Evolutionary conservation across 2,888 invertebrate genomes (phyloP).

Genomic region (Orchestes rusci): DNA sequence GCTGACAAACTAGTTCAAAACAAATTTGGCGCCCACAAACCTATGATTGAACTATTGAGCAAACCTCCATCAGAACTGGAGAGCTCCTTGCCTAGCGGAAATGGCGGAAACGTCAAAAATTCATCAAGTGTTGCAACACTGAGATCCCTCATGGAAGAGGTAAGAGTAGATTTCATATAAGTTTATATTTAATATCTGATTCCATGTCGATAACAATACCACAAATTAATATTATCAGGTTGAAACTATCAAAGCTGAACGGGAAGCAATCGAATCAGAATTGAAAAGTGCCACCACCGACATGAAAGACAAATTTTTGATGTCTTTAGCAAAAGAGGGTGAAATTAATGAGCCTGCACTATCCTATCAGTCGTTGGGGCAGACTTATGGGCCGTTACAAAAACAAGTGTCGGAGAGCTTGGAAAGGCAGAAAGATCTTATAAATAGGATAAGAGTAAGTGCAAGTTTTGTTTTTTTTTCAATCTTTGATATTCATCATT

Average conservation of each 20-base stretch:
- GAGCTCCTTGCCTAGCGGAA: constrained; percentile 60
- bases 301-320: constrained; percentile 74
- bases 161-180: constrained; percentile 31
- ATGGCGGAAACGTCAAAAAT: constrained; percentile 47
- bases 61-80: constrained; percentile 62
- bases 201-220: too few species aligned
- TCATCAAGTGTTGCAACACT: constrained; percentile 60
- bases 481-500: too few species aligned
- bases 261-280: constrained; percentile 84
- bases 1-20: constrained; percentile 79
- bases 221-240: constrained; percentile 50
- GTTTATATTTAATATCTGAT: constrained; percentile 1
- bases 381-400: constrained; percentile 69
- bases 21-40: constrained; percentile 72
- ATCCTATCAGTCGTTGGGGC: constrained; percentile 64
- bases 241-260: constrained; percentile 78
- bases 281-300: constrained; percentile 71
- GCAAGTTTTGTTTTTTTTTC: not conserved
- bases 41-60: constrained; percentile 77
- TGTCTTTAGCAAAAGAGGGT: constrained; percentile 68
- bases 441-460: constrained; percentile 59
- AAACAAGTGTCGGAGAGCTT: constrained; percentile 70
- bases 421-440: constrained; percentile 61
- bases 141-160: constrained; percentile 70
- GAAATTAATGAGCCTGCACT: constrained; percentile 70